Evolutionary conservation across 2,113 vertebrate species (phyloP).

Genomic region (Zootoca vivipara): DNA sequence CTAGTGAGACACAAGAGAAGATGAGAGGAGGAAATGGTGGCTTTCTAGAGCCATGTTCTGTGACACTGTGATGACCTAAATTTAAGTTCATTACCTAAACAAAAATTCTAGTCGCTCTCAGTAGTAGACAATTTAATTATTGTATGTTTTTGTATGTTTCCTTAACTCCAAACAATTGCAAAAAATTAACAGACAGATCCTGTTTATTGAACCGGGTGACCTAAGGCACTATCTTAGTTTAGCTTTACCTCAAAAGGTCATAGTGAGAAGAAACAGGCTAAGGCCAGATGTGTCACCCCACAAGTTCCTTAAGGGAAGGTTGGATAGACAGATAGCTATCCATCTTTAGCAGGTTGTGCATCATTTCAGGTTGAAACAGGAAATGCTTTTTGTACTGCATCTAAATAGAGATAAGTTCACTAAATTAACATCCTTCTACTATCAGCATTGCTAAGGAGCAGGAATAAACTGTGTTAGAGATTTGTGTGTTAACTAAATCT

Average conservation of each 20-base stretch:
- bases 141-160: background rate
- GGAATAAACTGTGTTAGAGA: background rate
- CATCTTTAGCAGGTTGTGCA: background rate
- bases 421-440: background rate
- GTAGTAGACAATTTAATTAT: background rate
- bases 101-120: background rate
- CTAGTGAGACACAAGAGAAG: background rate
- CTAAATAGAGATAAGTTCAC: background rate
- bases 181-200: background rate
- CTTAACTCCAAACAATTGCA: background rate
- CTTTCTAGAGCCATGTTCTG: background rate
- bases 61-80: background rate
- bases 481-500: background rate
- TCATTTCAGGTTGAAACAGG: background rate
- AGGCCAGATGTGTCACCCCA: background rate
- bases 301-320: too few species aligned
- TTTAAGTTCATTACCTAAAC: background rate
- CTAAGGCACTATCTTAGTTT: background rate
- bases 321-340: background rate
- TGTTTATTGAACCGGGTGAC: background rate
- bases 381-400: too few species aligned
- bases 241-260: background rate
- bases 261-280: background rate
- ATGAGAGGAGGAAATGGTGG: background rate
- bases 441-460: background rate